These are phyloP conservation scores for Hippotragus niger DNA, from an alignment of 2,113 vertebrate species.

Conservation along the genomic window DNA sequence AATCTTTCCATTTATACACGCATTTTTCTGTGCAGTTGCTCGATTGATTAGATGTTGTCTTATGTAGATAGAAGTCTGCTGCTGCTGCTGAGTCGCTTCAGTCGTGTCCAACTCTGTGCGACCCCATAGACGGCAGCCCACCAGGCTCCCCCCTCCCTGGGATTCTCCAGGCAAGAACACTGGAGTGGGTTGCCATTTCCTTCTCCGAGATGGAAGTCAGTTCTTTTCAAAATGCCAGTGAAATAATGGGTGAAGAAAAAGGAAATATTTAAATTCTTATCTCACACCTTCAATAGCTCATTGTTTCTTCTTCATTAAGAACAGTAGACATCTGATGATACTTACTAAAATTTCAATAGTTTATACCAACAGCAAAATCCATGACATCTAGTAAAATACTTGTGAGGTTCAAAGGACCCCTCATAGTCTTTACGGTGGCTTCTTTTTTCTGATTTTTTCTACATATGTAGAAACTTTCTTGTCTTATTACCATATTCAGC, in stretches of 20 bases:
- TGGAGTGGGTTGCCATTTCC: not conserved
- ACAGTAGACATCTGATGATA: not conserved
- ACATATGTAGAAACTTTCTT: not conserved
- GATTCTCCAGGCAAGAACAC: not conserved
- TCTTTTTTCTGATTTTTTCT: not conserved
- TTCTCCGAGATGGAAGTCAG: not conserved
- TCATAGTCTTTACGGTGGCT: not conserved
- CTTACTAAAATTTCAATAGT: not conserved
- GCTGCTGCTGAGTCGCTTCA: not conserved
- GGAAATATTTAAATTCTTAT: not conserved
- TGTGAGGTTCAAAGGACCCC: not conserved
- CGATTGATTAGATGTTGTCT: not conserved
- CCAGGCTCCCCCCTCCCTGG: not conserved
- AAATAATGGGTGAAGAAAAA: not conserved
- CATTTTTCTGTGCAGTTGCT: not conserved
- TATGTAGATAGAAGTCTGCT: not conserved
- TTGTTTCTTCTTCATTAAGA: not conserved
- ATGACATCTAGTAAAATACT: not conserved
- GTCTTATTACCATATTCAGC: not conserved
- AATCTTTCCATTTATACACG: not conserved
- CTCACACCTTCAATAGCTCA: not conserved
- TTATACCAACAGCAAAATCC: not conserved
- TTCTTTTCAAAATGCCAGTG: not conserved
- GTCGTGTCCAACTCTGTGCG: rapidly evolving
- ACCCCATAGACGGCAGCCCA: not conserved